Evolutionary conservation across 2,113 vertebrate species (phyloP), one percentile per base, ranked within the genome.

Genomic region (Lasiurus cinereus): DNA sequence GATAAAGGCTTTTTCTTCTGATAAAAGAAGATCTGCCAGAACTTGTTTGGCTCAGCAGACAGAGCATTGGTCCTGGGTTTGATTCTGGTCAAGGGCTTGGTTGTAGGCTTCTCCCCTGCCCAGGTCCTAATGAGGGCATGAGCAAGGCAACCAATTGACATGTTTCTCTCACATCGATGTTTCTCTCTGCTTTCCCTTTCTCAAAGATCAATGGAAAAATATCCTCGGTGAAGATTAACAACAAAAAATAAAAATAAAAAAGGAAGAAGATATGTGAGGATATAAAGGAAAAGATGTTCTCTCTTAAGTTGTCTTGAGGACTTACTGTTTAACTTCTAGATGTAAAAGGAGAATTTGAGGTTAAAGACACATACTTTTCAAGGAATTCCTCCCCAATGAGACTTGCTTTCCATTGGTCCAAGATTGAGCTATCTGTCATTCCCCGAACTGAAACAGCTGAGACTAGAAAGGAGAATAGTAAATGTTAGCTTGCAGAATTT

Each of bases 341-440:
- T 10, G 5, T 80, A 97, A 90, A 92, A 29, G 50, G 48, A 14
- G 90, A 89, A 92, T 95, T 84, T 96, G 56, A 97, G 92, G 4
- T 86, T 88, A 96, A 94, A 11, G 18, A 93, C 62, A 98, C 98
- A 96, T 94, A 98, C 98, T 97, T 98, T 93, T 98, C 98, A 87
- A 98, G 95, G 88, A 98, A 98, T 76, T 98, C 98, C 56, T 98
- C 97, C 73, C 96, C 80, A 87, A 5, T 54, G 62, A 97, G 89
- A 91, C 24, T 91, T 95, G 95, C 85, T 88, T 98, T 98, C 98
- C 97, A 98, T 3, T 97, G 92, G 94, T 98, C 97, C 91, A 97
- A 52, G 39, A 96, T 24, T 0, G 98, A 98, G 92, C 82, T 15
- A 91, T 88, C 31, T 1, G 94, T 88, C 67, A 95, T 70, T 76